These are phyloP conservation scores for Xiphorhynchus elegans DNA, from an alignment of 2,113 vertebrate genomes.

Conservation along the genomic window DNA sequence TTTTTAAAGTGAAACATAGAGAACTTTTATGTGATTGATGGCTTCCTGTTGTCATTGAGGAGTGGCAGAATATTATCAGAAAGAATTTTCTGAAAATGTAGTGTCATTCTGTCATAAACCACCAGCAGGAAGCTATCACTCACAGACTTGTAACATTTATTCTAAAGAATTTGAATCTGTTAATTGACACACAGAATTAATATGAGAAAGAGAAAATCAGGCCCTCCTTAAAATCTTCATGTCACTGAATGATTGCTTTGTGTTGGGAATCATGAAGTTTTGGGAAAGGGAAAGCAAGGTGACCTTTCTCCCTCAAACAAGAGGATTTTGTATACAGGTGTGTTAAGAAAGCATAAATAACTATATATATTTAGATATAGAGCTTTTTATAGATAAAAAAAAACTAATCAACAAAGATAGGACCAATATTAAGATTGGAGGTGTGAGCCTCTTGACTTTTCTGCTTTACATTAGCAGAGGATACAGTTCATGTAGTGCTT, in stretches of 20 bases:
- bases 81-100: constrained; percentile 26
- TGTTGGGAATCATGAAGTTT: neutral
- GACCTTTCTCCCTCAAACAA: neutral
- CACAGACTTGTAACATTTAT: constrained; percentile 7
- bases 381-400: neutral
- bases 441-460: neutral
- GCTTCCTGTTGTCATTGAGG: constrained; percentile 63
- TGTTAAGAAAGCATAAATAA: neutral
- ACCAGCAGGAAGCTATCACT: constrained; percentile 43
- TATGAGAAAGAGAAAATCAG: neutral
- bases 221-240: neutral
- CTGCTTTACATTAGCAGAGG: neutral
- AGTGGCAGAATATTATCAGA: constrained; percentile 18
- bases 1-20: constrained; percentile 45
- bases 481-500: neutral
- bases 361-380: neutral
- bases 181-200: constrained; percentile 58
- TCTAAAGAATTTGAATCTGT: constrained; percentile 33
- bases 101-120: constrained; percentile 28
- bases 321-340: neutral
- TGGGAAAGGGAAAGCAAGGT: neutral
- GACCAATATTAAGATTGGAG: neutral
- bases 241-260: neutral
- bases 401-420: neutral
- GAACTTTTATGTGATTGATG: constrained; percentile 57